Conservation (phyloP, 1,140 invertebrate species). For the Heliconius himera region DNA sequence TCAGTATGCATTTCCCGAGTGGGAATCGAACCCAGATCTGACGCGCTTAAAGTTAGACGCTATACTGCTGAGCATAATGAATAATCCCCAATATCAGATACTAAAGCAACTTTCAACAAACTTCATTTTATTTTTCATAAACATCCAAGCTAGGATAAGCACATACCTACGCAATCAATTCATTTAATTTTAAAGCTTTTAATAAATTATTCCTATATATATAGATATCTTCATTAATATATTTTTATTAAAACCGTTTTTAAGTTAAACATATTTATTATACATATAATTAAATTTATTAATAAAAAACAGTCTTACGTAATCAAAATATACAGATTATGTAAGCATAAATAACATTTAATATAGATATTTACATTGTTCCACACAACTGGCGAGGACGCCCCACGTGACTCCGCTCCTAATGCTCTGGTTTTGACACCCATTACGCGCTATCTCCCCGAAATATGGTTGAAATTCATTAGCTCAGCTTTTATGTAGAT, state of each 20-base stretch:
- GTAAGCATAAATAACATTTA: background rate
- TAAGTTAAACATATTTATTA: background rate
- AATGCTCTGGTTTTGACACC: conserved; percentile 27
- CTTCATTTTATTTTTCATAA: too few relatives aligned
- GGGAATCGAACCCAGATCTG: background rate
- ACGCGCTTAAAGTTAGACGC: too few relatives aligned
- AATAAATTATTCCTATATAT: too few relatives aligned
- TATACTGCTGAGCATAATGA: too few relatives aligned
- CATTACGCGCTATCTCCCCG: conserved; percentile 19
- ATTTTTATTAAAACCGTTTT: too few relatives aligned
- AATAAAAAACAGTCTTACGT: background rate
- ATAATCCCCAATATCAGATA: too few relatives aligned
- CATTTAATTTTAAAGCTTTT: too few relatives aligned
- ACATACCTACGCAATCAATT: too few relatives aligned
- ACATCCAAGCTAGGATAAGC: too few relatives aligned
- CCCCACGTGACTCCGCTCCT: conserved; percentile 21
- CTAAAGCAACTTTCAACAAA: too few relatives aligned
- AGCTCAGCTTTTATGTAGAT: conserved; percentile 12
- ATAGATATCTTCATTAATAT: too few relatives aligned
- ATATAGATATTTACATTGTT: background rate
- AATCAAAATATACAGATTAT: conserved; percentile 11
- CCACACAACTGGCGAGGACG: background rate
- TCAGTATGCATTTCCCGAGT: background rate
- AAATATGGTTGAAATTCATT: conserved; percentile 18
- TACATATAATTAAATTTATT: background rate